A percentile compares a stretch with the other conserved stretches of the same genome.
These are phyloP conservation scores for Plecturocebus donacophilus DNA, from an alignment of 2,113 vertebrate genomes.

Conservation along the genomic window DNA sequence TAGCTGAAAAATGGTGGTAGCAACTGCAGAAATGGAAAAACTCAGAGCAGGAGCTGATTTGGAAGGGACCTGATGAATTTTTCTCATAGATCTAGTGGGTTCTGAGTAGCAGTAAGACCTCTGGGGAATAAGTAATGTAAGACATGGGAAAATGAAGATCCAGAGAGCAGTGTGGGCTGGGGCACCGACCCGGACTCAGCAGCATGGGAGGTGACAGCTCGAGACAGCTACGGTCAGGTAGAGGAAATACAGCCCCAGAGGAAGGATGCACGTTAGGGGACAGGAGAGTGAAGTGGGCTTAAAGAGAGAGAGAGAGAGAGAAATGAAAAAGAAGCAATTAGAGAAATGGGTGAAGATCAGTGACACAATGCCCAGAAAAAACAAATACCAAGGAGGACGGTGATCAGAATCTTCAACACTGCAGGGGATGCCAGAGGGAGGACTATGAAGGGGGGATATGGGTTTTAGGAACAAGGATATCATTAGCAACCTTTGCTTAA, in stretches of 20 bases:
- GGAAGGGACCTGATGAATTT: background rate
- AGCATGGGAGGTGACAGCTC: background rate
- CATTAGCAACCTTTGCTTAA: background rate
- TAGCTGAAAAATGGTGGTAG: background rate
- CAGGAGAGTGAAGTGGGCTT: background rate
- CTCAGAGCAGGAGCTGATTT: background rate
- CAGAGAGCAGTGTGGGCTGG: background rate
- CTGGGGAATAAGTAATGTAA: background rate
- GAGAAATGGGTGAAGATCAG: background rate
- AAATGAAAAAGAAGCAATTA: background rate
- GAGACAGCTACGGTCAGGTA: background rate
- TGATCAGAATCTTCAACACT: background rate
- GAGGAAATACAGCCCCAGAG: background rate
- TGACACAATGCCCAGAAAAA: background rate
- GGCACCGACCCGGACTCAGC: background rate
- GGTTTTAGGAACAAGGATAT: background rate
- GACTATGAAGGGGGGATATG: background rate
- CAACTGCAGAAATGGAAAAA: conserved; percentile 2
- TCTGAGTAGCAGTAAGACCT: background rate
- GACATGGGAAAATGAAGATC: background rate
- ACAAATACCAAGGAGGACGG: background rate
- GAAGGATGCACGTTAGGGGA: background rate
- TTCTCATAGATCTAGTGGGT: background rate
- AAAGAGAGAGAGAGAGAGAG: background rate
- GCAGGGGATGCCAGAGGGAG: background rate